Conservation (phyloP, 2,797 vertebrate genomes). For the Phoeniculus purpureus region DNA sequence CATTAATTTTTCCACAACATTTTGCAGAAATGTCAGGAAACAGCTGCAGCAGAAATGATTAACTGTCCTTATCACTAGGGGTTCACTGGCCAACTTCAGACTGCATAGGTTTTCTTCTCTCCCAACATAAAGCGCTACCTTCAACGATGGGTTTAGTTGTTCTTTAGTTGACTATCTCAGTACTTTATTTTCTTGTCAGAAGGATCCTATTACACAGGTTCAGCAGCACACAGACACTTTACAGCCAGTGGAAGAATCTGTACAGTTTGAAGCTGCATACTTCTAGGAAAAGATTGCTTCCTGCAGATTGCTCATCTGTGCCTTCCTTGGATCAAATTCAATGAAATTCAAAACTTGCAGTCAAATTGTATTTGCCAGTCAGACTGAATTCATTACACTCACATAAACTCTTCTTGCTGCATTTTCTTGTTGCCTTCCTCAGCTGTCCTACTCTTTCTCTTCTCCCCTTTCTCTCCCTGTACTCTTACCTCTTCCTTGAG, state of each 20-base stretch:
- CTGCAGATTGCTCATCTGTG: conserved; percentile 79
- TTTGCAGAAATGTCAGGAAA: conserved; percentile 88
- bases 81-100: conserved; percentile 52
- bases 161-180: conserved; percentile 24
- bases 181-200: conserved; percentile 31
- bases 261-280: conserved; percentile 70
- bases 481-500: conserved; percentile 35
- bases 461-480: not conserved
- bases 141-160: not conserved
- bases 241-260: conserved; percentile 64
- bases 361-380: conserved; percentile 76
- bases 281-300: conserved; percentile 80
- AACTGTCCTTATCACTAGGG: conserved; percentile 77
- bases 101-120: conserved; percentile 19
- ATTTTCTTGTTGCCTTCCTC: conserved; percentile 25
- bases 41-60: conserved; percentile 84
- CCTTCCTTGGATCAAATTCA: conserved; percentile 79
- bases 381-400: conserved; percentile 72
- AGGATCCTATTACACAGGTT: conserved; percentile 45
- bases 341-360: conserved; percentile 74
- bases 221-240: conserved; percentile 44
- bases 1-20: conserved; percentile 92
- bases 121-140: conserved; percentile 57
- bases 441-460: not conserved
- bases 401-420: conserved; percentile 49